phyloP scores from a whole-genome alignment of 2,888 invertebrate genomes.

The Hermaeophaga mercurialis region DNA sequence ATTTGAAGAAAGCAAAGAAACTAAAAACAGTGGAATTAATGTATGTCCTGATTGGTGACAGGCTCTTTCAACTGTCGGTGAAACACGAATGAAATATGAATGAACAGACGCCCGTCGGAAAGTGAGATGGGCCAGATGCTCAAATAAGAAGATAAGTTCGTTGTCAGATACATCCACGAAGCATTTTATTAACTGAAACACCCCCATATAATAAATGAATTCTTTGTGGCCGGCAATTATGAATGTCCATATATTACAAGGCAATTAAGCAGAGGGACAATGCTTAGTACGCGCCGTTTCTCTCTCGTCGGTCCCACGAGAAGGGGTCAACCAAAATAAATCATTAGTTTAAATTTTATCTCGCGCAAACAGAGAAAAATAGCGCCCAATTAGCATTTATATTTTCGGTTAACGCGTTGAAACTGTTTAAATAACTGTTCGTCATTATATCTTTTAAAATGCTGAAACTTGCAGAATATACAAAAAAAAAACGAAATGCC shows the following conservation, averaged over 20 bases:
- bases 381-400: slow-evolving; percentile 45
- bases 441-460: slow-evolving; percentile 4
- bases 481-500: too few relatives aligned
- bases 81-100: too few relatives aligned
- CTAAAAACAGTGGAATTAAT: too few relatives aligned
- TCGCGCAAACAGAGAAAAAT: slow-evolving; percentile 48
- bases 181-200: slow-evolving; percentile 47
- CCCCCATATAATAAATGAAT: slow-evolving; percentile 50
- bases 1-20: too few relatives aligned
- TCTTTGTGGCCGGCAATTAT: slow-evolving; percentile 54
- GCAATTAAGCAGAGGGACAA: slow-evolving; percentile 54
- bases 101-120: too few relatives aligned
- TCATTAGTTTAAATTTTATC: slow-evolving; percentile 49
- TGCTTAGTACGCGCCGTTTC: slow-evolving; percentile 41
- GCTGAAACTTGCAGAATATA: too few relatives aligned
- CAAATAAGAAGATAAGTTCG: slow-evolving; percentile 32
- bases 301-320: slow-evolving; percentile 36
- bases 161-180: slow-evolving; percentile 42
- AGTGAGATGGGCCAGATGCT: slow-evolving; percentile 25
- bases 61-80: too few relatives aligned
- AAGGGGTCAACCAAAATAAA: slow-evolving; percentile 44
- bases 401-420: slow-evolving; percentile 40
- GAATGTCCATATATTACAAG: slow-evolving; percentile 54
- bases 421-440: slow-evolving; percentile 32
- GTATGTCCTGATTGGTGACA: too few relatives aligned